These are phyloP conservation scores for Sthenelais limicola DNA, from an alignment of 2,888 invertebrate species.

Conservation along the genomic window DNA sequence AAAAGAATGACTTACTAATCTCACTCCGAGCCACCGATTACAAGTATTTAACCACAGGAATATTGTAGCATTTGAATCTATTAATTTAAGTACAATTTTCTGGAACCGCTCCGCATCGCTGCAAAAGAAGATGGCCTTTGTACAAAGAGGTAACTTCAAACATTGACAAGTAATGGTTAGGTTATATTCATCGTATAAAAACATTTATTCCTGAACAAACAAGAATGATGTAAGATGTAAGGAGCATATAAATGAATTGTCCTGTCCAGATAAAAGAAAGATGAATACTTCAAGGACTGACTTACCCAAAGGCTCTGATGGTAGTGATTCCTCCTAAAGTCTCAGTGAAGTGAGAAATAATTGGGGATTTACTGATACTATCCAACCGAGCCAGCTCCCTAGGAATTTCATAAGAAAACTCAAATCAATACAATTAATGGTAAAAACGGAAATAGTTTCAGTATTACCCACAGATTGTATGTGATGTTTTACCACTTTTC, in stretches of 20 bases:
- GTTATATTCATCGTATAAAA: no score
- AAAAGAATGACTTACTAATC: slow-evolving; percentile 44
- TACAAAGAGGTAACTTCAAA: no score
- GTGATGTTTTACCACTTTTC: no score
- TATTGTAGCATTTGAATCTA: slow-evolving; percentile 46
- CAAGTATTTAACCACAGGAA: slow-evolving; percentile 49
- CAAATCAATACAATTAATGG: background rate
- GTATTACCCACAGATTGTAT: no score
- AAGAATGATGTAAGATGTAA: no score
- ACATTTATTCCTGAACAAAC: no score
- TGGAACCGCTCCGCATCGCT: slow-evolving; percentile 47
- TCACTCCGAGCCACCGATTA: slow-evolving; percentile 50
- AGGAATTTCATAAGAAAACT: slow-evolving; percentile 11
- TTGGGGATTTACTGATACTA: slow-evolving; percentile 82
- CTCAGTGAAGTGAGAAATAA: slow-evolving; percentile 84
- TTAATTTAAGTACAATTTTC: slow-evolving; percentile 36
- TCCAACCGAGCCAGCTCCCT: slow-evolving; percentile 86
- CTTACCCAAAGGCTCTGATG: slow-evolving; percentile 57
- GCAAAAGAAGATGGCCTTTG: slow-evolving; percentile 38
- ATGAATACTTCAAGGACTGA: background rate
- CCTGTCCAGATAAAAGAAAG: background rate
- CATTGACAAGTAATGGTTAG: no score
- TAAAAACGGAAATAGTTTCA: no score
- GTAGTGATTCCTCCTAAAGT: slow-evolving; percentile 81
- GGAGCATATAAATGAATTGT: no score